phyloP scores from a whole-genome alignment of 2,113 vertebrate genomes.

The Calonectris borealis region DNA sequence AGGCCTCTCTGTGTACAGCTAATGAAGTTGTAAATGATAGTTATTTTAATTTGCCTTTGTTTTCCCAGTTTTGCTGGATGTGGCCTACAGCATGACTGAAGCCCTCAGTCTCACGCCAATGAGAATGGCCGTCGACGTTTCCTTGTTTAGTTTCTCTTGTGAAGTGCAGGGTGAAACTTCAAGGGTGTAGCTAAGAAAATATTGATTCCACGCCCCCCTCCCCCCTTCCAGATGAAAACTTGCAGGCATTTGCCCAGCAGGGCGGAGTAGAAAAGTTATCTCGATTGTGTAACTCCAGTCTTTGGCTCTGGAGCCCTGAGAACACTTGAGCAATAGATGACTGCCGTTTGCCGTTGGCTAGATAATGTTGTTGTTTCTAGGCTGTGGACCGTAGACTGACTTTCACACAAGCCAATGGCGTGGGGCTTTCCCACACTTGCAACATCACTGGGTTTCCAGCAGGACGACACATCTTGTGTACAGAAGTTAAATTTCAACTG shows the following conservation, averaged over 20 bases:
- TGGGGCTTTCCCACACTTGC: conserved; percentile 49
- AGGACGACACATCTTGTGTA: background rate
- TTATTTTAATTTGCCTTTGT: background rate
- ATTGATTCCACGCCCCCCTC: background rate
- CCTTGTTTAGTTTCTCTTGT: conserved; percentile 1
- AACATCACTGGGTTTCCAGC: conserved; percentile 48
- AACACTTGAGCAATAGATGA: conserved; percentile 57
- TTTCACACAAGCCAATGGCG: conserved; percentile 10
- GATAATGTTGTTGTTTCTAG: conserved; percentile 43
- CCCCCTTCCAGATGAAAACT: background rate
- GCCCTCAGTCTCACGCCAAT: background rate
- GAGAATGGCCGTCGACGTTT: background rate
- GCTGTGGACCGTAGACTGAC: conserved; percentile 19
- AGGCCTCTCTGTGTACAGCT: background rate
- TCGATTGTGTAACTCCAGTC: conserved; percentile 60
- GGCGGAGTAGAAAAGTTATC: conserved; percentile 37
- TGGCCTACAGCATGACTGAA: background rate
- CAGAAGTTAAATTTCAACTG: conserved; percentile 58
- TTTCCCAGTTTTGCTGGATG: background rate
- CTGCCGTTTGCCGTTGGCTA: conserved; percentile 12
- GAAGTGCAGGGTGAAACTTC: background rate
- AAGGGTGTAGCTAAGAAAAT: conserved; percentile 41
- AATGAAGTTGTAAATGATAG: background rate
- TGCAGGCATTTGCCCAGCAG: background rate
- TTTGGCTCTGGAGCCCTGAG: conserved; percentile 52